These are phyloP conservation scores for Cyclura pinguis DNA, from an alignment of 2,797 vertebrate genomes.

Conservation along the genomic window DNA sequence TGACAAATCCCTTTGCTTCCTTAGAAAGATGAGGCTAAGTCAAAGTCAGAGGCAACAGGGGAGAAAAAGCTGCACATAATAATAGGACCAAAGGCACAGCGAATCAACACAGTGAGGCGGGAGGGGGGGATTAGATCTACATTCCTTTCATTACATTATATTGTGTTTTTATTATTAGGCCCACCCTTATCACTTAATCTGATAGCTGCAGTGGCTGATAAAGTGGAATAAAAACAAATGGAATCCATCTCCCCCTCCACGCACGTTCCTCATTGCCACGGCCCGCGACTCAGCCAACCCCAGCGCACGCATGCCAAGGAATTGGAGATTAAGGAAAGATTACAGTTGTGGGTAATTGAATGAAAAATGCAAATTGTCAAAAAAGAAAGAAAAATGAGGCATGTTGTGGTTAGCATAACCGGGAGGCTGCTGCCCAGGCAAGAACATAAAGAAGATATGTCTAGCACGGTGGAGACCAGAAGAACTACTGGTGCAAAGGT, in stretches of 20 bases:
- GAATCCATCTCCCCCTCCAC: slow-evolving; percentile 63
- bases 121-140: slow-evolving; percentile 75
- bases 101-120: slow-evolving; percentile 81
- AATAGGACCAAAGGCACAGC: slow-evolving; percentile 80
- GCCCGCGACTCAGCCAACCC: background rate
- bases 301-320: slow-evolving; percentile 56
- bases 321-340: slow-evolving; percentile 77
- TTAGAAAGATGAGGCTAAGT: slow-evolving; percentile 80
- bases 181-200: slow-evolving; percentile 81
- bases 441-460: fast-evolving
- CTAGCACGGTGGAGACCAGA: fast-evolving
- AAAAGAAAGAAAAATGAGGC: slow-evolving; percentile 16
- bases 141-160: slow-evolving; percentile 79
- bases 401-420: slow-evolving; percentile 7
- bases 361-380: slow-evolving; percentile 76
- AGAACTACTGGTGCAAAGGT: background rate
- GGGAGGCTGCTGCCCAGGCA: background rate
- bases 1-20: slow-evolving; percentile 83
- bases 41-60: slow-evolving; percentile 70
- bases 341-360: slow-evolving; percentile 76
- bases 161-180: slow-evolving; percentile 82
- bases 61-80: slow-evolving; percentile 66
- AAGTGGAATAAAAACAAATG: slow-evolving; percentile 80
- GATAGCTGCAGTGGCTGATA: slow-evolving; percentile 77
- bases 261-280: background rate